Base-by-base conservation (phyloP, 2,797 vertebrate genomes). In the Fratercula arctica region DNA sequence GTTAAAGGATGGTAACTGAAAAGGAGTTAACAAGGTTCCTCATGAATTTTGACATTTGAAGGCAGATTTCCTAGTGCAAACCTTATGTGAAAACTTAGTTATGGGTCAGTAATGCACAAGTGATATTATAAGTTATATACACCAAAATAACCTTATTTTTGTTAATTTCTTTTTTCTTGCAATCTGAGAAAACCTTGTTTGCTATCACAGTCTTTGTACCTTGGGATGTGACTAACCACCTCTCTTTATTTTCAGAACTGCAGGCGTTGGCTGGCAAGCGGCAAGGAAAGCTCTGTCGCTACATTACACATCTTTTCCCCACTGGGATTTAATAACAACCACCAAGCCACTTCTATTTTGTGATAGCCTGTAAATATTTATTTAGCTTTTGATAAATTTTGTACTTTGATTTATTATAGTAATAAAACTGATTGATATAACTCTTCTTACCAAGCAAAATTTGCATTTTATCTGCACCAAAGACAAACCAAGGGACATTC, bases 301-400 rank as follows among this genome's bases (percentile, higher is more conserved):
- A 46, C 28, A 17, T 76, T 28, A 50, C 24, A 2, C 13, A 14
- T 23, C 46, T 73, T 50, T 75, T 59, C 35, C 16, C 48, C 66
- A 10, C 43, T 13, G 63, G 15, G 35, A 57, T 84, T 69, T 80
- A 72, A 18, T 57, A 77, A 46, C 39, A 64, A 70, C 76, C 25
- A 91, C 74, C 31, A 16, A 17, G 18, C 91, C 26, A 77, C 5
- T 75, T 82, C 60, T 91, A 26, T 91, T 97, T 89, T 96, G 64
- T 95, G 75, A 78, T 39, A 89, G 87, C 53, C 8, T 97, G 92
- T 97, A 98, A 97, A 96, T 95, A 97, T 72, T 95, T 87, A 87
- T 72, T 95, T 87, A 87, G 81, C 43, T 95, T 98, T 98, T 97
- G 81, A 96, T 97, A 97, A 94, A 43, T 97, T 97, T 98, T 98